Percentiles rank a stretch among this genome's conserved stretches.
Conservation (phyloP, 2,113 vertebrate species). For the Channa argus region DNA sequence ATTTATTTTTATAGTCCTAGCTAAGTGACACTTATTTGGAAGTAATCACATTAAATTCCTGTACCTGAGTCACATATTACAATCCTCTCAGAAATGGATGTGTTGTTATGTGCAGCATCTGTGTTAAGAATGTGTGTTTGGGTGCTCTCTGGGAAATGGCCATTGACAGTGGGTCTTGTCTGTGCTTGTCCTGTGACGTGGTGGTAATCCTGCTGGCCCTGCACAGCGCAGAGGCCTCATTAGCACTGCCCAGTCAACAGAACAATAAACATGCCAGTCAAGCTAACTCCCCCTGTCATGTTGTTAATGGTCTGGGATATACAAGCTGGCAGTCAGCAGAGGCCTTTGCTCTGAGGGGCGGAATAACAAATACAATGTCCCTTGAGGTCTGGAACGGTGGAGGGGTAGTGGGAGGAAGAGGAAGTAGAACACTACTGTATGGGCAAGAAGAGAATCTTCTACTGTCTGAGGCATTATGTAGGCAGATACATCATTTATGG, state of each 20-base stretch:
- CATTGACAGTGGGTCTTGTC: constrained; percentile 68
- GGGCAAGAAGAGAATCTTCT: background rate
- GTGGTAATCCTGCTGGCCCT: constrained; percentile 63
- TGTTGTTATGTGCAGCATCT: constrained; percentile 4
- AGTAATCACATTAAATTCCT: background rate
- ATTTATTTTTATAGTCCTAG: too few species aligned
- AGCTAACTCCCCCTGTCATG: constrained; percentile 80
- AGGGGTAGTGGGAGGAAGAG: constrained; percentile 15
- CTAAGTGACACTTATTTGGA: too few species aligned
- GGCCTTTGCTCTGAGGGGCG: constrained; percentile 43
- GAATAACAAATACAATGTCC: constrained; percentile 61
- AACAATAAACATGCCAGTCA: constrained; percentile 86
- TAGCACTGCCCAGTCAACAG: constrained; percentile 74
- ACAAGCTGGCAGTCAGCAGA: constrained; percentile 69
- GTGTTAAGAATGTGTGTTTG: background rate
- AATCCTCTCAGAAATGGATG: background rate
- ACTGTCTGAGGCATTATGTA: constrained; percentile 19
- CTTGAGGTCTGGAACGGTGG: constrained; percentile 12
- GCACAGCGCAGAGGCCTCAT: constrained; percentile 75
- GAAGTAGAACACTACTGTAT: background rate
- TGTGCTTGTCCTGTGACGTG: constrained; percentile 69
- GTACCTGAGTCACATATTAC: background rate
- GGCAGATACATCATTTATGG: background rate
- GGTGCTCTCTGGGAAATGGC: constrained; percentile 49
- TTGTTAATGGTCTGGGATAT: constrained; percentile 82